Evolutionary conservation across 2,888 invertebrate genomes (phyloP).

Genomic region (Theodoxus fluviatilis): DNA sequence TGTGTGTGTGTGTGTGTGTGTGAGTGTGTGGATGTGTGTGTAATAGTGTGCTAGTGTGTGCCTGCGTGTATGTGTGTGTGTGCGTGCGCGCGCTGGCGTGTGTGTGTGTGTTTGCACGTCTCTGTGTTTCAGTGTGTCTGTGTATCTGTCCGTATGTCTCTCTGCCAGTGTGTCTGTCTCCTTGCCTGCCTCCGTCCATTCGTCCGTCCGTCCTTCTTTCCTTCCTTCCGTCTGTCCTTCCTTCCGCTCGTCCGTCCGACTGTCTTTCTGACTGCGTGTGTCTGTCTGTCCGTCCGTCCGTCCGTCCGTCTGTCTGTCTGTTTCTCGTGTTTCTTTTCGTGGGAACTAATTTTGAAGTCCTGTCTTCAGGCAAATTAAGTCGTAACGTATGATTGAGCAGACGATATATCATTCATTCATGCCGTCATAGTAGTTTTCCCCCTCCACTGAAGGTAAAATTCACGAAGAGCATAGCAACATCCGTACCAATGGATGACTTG

Average conservation of each 20-base stretch:
- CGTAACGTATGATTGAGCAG: background rate
- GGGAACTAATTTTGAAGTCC: background rate
- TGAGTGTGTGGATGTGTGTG: background rate
- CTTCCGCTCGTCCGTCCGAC: background rate
- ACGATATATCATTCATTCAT: background rate
- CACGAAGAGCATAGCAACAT: slow-evolving; percentile 8
- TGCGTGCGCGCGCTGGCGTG: background rate
- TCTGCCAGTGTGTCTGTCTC: too few species aligned
- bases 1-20: slow-evolving; percentile 20
- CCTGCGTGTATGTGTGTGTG: background rate
- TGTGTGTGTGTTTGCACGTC: background rate
- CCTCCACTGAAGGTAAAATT: too few species aligned
- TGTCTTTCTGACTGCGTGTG: background rate
- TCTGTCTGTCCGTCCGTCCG: background rate
- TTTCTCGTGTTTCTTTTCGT: background rate
- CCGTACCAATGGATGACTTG: background rate
- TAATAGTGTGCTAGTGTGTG: slow-evolving; percentile 10
- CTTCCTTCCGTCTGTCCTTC: background rate
- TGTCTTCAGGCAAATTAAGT: background rate
- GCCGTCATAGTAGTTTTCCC: too few species aligned
- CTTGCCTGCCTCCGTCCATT: too few species aligned
- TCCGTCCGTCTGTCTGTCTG: background rate
- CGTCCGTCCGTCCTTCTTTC: background rate
- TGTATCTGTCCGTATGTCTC: too few species aligned
- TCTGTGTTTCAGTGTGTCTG: too few species aligned